Evolutionary conservation across 35 echinoderm and acorn worm species (phyloP).

Genomic region (Patiria miniata): DNA sequence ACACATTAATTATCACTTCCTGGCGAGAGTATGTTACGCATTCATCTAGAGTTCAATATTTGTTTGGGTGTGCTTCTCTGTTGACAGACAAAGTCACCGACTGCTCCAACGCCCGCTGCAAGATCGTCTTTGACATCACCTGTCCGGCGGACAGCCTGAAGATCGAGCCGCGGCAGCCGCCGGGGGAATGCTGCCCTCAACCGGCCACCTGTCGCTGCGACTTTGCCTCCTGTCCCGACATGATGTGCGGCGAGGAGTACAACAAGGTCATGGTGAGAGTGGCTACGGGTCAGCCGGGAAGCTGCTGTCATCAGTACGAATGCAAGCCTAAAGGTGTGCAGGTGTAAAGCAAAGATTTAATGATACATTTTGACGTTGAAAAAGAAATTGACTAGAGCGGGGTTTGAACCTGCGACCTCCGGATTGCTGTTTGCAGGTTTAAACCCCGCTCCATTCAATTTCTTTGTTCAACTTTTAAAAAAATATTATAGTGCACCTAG

Average conservation of each 20-base stretch:
- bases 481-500: too few relatives aligned
- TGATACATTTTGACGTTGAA: too few relatives aligned
- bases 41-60: too few relatives aligned
- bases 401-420: too few relatives aligned
- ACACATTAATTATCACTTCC: too few relatives aligned
- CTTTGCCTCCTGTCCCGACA: conserved; percentile 57
- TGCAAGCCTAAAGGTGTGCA: conserved; percentile 72
- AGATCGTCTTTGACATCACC: conserved; percentile 63
- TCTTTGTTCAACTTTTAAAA: too few relatives aligned
- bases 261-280: conserved; percentile 44
- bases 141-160: conserved; percentile 81
- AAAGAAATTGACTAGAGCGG: too few relatives aligned
- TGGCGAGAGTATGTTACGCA: too few relatives aligned
- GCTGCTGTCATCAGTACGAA: conserved; percentile 89
- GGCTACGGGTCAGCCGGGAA: conserved; percentile 72
- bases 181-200: conserved; percentile 86
- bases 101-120: conserved; percentile 53
- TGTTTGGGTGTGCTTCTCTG: conserved; percentile 21
- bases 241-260: conserved; percentile 81
- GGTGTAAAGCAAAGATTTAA: too few relatives aligned
- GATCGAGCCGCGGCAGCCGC: conserved; percentile 41
- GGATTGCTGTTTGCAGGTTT: too few relatives aligned
- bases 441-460: too few relatives aligned
- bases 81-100: conserved; percentile 9
- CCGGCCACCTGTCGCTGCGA: conserved; percentile 76